Conservation (phyloP, 92 coral and sea anemone species). For the Siderastrea radians region DNA sequence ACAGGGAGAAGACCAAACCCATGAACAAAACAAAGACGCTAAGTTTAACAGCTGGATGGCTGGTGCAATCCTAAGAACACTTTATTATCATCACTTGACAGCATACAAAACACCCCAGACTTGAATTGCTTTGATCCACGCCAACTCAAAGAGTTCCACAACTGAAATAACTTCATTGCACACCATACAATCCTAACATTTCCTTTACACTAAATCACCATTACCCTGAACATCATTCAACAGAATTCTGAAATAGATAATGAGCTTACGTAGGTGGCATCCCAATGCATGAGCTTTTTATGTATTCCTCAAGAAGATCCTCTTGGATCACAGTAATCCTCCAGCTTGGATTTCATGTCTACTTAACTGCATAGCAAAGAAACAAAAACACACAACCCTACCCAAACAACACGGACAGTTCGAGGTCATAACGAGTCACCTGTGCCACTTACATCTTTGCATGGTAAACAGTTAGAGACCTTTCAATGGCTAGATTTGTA, state of each 20-base stretch:
- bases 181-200: neutral
- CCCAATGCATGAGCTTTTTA: neutral
- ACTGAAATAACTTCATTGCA: conserved; percentile 1
- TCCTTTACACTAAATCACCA: neutral
- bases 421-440: too few relatives aligned
- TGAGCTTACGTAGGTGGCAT: conserved; percentile 25
- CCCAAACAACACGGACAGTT: neutral
- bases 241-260: neutral
- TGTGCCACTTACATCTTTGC: too few relatives aligned
- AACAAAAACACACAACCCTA: conserved; percentile 34
- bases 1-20: conserved; percentile 4
- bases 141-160: neutral
- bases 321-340: neutral
- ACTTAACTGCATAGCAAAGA: conserved; percentile 21
- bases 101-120: conserved; percentile 12
- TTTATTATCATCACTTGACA: conserved; percentile 22
- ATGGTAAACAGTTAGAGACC: too few relatives aligned
- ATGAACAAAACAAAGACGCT: neutral
- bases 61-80: neutral
- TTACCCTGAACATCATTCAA: neutral
- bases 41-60: neutral
- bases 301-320: neutral
- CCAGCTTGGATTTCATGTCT: conserved; percentile 7
- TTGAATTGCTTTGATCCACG: neutral
- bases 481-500: too few relatives aligned